A percentile compares a stretch with the other conserved stretches of the same genome.
These are phyloP conservation scores for Chrysopa pallens DNA, from an alignment of 1,140 invertebrate genomes.

Conservation along the genomic window DNA sequence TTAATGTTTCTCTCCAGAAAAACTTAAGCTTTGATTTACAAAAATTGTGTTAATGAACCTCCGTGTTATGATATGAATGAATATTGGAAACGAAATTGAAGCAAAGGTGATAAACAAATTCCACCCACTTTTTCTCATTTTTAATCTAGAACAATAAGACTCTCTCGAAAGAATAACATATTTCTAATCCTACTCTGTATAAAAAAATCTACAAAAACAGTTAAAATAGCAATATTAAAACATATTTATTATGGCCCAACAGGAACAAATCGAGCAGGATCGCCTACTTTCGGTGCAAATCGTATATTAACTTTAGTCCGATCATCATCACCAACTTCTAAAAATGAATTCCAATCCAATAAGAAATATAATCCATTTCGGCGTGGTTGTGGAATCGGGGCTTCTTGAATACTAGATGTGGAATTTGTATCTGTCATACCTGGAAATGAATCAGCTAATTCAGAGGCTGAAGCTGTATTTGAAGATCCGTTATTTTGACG, in stretches of 20 bases:
- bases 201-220: too few relatives aligned
- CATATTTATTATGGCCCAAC: slow-evolving; percentile 17
- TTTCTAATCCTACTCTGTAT: too few relatives aligned
- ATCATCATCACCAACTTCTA: slow-evolving; percentile 60
- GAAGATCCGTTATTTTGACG: slow-evolving; percentile 5
- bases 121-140: too few relatives aligned
- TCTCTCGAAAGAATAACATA: too few relatives aligned
- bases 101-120: too few relatives aligned
- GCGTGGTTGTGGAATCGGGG: slow-evolving; percentile 35
- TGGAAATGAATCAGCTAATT: slow-evolving; percentile 60
- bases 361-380: slow-evolving; percentile 66
- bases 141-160: too few relatives aligned
- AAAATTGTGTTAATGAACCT: too few relatives aligned
- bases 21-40: too few relatives aligned
- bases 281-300: slow-evolving; percentile 60
- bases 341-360: slow-evolving; percentile 67
- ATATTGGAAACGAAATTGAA: too few relatives aligned
- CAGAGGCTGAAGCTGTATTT: slow-evolving; percentile 30
- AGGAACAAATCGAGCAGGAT: slow-evolving; percentile 52
- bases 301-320: slow-evolving; percentile 55
- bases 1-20: too few relatives aligned
- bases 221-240: too few relatives aligned
- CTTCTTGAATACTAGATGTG: slow-evolving; percentile 28
- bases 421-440: slow-evolving; percentile 23
- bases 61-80: too few relatives aligned